Percentiles rank a stretch among this genome's conserved stretches.
These are phyloP conservation scores for Eristalis intricaria DNA, from an alignment of 2,888 invertebrate genomes.

Conservation along the genomic window DNA sequence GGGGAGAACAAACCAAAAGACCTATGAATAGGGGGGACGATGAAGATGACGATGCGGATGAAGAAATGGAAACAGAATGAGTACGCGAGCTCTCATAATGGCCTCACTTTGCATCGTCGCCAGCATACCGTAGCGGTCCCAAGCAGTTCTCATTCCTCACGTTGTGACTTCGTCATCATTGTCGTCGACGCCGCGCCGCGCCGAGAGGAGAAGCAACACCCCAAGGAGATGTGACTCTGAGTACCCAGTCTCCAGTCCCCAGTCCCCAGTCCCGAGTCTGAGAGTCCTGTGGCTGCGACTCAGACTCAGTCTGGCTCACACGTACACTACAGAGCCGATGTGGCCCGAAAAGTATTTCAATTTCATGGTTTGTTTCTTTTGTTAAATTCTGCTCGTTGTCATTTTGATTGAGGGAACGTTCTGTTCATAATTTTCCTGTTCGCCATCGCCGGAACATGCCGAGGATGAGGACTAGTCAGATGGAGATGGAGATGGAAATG, in stretches of 20 bases:
- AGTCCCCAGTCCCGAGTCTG: too few species aligned
- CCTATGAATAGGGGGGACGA: slow-evolving; percentile 7
- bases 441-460: not conserved
- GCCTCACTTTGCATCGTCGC: slow-evolving; percentile 58
- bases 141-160: slow-evolving; percentile 22
- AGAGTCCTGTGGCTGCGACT: slow-evolving; percentile 14
- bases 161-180: slow-evolving; percentile 36
- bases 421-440: slow-evolving; percentile 67
- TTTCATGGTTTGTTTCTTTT: slow-evolving; percentile 72
- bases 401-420: slow-evolving; percentile 69
- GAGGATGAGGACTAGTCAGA: slow-evolving; percentile 13
- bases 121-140: slow-evolving; percentile 14
- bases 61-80: slow-evolving; percentile 37
- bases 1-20: slow-evolving; percentile 2
- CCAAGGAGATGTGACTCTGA: slow-evolving; percentile 50
- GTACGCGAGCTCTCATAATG: slow-evolving; percentile 48
- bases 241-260: slow-evolving; percentile 13
- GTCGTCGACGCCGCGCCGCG: slow-evolving; percentile 15
- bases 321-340: not conserved
- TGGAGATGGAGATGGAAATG: slow-evolving; percentile 6
- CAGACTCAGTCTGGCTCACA: not conserved
- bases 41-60: slow-evolving; percentile 26
- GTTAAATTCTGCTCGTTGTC: slow-evolving; percentile 67
- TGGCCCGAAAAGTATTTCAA: slow-evolving; percentile 68
- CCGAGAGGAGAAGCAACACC: slow-evolving; percentile 15